Evolutionary conservation across 2,888 invertebrate genomes (phyloP), one percentile per base, ranked within the genome.

Genomic region (Ophion obscuratus): DNA sequence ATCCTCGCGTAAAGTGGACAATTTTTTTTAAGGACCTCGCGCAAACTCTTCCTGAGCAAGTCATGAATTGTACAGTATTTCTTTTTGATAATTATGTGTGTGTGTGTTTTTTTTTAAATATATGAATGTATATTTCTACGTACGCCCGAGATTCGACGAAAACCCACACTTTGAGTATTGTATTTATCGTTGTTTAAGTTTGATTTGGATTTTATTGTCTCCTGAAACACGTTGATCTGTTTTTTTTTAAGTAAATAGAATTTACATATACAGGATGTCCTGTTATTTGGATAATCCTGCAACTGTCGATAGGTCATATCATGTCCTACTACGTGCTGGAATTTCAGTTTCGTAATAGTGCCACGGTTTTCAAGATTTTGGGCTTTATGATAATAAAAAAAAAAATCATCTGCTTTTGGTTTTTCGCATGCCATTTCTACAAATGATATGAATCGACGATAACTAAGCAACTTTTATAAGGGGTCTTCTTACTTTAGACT

Each of bases 11-110:
- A 7, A 67, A 44, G 40, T 11, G 11, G 11, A 44, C 11, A 53
- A 75, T 59, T 57, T 59, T 59, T 14, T 11, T 9, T 62, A 62
- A 59, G 40, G 24, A 62, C 62, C 14, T 73, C 64, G 62, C 14
- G 64, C 53, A 20, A 71, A 57, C 36, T 44, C 20, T 5, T 57
- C 24, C 53, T 61, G 73, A 74, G 73, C 73, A 17, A 84, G 78
- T 85, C 82, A 82, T 44, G 27, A 78, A 83, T 80, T 85, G 85
- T 87, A 87, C 85, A 87, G 87, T 85, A 85, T 82, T 82, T 80
- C 83, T 80, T 68, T n/a, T 20, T 20, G 31, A 17, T 36, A 17
- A 74, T 77, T 71, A 31, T 31, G 31, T 68, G 47, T 85, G 47
- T 79, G 36, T 36, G 36, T 36, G n/a, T 83, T 79, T 70, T 68